These are phyloP conservation scores for Kobus ellipsiprymnus DNA, from an alignment of 2,113 vertebrate genomes.

Conservation along the genomic window DNA sequence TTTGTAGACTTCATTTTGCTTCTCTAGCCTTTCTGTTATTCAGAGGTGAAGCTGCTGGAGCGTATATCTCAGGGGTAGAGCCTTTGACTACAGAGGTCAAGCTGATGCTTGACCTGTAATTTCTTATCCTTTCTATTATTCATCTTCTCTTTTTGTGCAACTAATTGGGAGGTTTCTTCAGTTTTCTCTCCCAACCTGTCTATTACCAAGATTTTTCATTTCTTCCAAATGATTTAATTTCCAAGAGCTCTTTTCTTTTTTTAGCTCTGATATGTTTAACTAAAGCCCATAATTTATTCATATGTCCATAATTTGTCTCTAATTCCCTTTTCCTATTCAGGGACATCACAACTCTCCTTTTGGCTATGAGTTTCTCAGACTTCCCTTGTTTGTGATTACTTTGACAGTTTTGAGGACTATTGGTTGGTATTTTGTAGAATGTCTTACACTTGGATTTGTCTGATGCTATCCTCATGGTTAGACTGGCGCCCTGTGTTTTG, in stretches of 20 bases:
- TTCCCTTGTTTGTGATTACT: not conserved
- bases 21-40: not conserved
- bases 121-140: not conserved
- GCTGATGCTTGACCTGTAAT: not conserved
- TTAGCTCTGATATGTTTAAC: not conserved
- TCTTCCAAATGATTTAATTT: not conserved
- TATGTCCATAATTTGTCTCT: not conserved
- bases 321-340: not conserved
- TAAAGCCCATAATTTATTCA: not conserved
- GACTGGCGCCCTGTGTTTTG: not conserved
- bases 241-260: not conserved
- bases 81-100: not conserved
- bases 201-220: not conserved
- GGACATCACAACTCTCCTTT: not conserved
- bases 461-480: not conserved
- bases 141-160: not conserved
- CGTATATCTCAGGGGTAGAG: not conserved
- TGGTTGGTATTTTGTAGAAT: not conserved
- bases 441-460: not conserved
- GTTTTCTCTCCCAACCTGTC: not conserved
- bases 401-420: not conserved
- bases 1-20: not conserved
- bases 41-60: not conserved
- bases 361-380: not conserved
- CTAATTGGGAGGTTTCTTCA: not conserved